Evolutionary conservation across 2,888 invertebrate genomes (phyloP).

Genomic region (Mechanitis mazaeus): DNA sequence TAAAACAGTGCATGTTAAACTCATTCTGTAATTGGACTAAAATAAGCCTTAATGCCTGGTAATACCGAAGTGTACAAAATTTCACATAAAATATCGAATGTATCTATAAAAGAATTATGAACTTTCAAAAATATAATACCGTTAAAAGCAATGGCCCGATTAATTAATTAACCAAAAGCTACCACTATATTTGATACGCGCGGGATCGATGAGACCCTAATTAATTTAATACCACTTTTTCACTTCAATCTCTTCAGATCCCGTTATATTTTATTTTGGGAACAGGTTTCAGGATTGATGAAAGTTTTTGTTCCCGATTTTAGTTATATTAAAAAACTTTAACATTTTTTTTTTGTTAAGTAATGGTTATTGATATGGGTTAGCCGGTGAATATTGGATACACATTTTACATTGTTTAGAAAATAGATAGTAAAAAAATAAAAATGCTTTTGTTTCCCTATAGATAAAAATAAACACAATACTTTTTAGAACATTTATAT

Average conservation of each 20-base stretch:
- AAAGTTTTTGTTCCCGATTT: constrained; percentile 15
- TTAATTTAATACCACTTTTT: constrained; percentile 34
- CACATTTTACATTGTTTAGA: not conserved
- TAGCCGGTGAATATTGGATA: constrained; percentile 2
- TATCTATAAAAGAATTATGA: constrained; percentile 24
- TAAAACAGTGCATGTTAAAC: not conserved
- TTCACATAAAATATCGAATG: constrained; percentile 20
- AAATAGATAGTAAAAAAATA: not conserved
- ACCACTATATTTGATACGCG: constrained; percentile 29
- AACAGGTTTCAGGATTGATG: constrained; percentile 21
- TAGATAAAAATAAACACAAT: too few relatives aligned
- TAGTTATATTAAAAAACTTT: constrained; percentile 7
- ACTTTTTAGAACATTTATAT: too few relatives aligned
- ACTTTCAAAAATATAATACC: constrained; percentile 28
- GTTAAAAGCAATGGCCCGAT: constrained; percentile 30
- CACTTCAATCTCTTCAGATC: constrained; percentile 33
- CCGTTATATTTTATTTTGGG: constrained; percentile 26
- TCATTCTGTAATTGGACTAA: not conserved
- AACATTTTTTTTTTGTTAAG: constrained; percentile 3
- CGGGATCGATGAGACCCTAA: constrained; percentile 24
- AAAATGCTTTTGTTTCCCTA: too few relatives aligned
- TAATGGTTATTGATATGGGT: constrained; percentile 11
- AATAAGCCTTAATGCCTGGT: constrained; percentile 1
- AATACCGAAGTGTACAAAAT: not conserved
- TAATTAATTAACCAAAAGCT: constrained; percentile 34